A percentile compares a stretch with the other conserved stretches of the same genome.
Evolutionary conservation across 2,797 vertebrate species (phyloP).

Genomic region (Choloepus didactylus): DNA sequence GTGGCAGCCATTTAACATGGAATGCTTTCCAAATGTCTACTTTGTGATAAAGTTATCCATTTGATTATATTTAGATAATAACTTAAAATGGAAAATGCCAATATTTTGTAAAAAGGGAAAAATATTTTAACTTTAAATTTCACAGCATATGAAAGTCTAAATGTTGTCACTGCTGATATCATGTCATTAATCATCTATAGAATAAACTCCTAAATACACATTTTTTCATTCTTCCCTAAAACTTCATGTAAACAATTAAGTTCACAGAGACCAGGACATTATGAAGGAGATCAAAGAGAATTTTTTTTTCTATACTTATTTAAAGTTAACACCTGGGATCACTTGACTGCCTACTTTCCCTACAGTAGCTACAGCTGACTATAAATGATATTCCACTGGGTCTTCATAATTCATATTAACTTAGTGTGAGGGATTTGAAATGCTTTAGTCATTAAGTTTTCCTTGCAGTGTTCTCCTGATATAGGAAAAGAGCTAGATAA

Average conservation of each 20-base stretch:
- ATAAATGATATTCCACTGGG: neutral
- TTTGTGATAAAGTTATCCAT: neutral
- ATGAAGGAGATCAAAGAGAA: conserved; percentile 65
- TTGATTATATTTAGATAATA: neutral
- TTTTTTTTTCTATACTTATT: conserved; percentile 27
- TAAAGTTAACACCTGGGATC: conserved; percentile 61
- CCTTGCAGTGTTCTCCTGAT: neutral
- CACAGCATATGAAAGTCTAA: neutral
- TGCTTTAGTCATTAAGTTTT: conserved; percentile 3
- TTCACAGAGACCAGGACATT: conserved; percentile 30
- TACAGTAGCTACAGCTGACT: conserved; percentile 4
- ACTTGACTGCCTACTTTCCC: conserved; percentile 53
- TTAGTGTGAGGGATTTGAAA: neutral
- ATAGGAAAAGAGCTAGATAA: neutral
- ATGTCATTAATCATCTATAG: neutral
- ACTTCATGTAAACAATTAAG: neutral
- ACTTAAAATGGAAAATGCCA: neutral
- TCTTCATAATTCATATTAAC: neutral
- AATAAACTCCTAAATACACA: neutral
- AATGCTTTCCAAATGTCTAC: neutral
- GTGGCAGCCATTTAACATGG: neutral
- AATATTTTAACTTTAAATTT: neutral
- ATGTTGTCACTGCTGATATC: conserved; percentile 14
- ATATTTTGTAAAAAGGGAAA: neutral
- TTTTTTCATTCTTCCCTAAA: neutral